These are phyloP conservation scores for Drymonia ruficornis DNA, from an alignment of 2,888 invertebrate genomes.

Conservation along the genomic window DNA sequence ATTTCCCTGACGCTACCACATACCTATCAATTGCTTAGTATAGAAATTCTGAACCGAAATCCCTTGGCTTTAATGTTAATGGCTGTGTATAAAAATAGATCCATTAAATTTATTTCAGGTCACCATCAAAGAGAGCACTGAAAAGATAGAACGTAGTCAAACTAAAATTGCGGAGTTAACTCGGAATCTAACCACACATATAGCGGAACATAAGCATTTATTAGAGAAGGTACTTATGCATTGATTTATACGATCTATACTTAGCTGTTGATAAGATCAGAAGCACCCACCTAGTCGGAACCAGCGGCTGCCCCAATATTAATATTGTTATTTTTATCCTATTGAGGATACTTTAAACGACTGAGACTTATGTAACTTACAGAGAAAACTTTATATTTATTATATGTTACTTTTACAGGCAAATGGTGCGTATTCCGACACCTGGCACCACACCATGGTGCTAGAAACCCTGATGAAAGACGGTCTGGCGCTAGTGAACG, in stretches of 20 bases:
- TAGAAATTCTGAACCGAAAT: not conserved
- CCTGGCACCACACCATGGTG: slow-evolving; percentile 82
- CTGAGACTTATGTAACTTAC: too few relatives aligned
- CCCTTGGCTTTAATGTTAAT: not conserved
- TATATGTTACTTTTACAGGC: slow-evolving; percentile 62
- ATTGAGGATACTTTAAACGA: not conserved
- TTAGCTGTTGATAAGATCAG: slow-evolving; percentile 2
- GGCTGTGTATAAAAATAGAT: not conserved
- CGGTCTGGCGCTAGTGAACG: slow-evolving; percentile 78
- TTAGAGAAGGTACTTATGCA: slow-evolving; percentile 75
- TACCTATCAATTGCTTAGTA: not conserved
- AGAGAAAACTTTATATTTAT: too few relatives aligned
- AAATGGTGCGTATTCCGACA: slow-evolving; percentile 86
- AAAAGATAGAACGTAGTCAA: slow-evolving; percentile 71
- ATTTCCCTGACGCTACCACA: not conserved
- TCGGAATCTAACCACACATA: slow-evolving; percentile 70
- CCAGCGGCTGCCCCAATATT: not conserved
- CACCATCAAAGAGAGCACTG: slow-evolving; percentile 73
- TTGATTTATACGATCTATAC: slow-evolving; percentile 3
- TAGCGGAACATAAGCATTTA: slow-evolving; percentile 65
- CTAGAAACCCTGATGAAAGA: slow-evolving; percentile 80
- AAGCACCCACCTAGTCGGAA: not conserved
- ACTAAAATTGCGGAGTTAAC: slow-evolving; percentile 66
- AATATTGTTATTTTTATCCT: slow-evolving; percentile 3
- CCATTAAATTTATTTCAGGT: slow-evolving; percentile 59